Evolutionary conservation across 2,888 invertebrate species (phyloP).

Genomic region (Calliscelio sp.): DNA sequence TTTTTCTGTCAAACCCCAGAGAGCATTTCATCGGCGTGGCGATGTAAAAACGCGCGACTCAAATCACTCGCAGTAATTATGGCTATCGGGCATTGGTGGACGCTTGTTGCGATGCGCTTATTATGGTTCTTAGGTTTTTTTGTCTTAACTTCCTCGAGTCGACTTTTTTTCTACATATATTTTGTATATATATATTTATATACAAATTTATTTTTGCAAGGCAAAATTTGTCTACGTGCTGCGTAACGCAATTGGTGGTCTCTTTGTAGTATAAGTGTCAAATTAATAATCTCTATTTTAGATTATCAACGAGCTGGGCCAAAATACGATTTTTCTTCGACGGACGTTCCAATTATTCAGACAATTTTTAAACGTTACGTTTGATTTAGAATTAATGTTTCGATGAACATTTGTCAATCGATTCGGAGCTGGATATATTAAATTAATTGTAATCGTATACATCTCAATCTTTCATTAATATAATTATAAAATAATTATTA

Average conservation of each 20-base stretch:
- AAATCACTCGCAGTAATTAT: conserved; percentile 71
- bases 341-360: too few species aligned
- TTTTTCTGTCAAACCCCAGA: conserved; percentile 58
- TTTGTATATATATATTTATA: conserved; percentile 58
- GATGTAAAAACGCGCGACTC: conserved; percentile 66
- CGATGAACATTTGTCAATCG: conserved; percentile 27
- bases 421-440: not conserved
- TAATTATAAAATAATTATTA: too few species aligned
- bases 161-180: conserved; percentile 43
- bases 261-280: conserved; percentile 61
- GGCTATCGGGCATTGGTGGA: conserved; percentile 58
- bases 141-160: conserved; percentile 43
- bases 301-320: conserved; percentile 45
- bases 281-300: conserved; percentile 59
- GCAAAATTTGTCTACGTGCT: conserved; percentile 40
- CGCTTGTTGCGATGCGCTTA: conserved; percentile 48
- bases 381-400: conserved; percentile 39
- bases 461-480: too few species aligned
- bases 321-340: conserved; percentile 35
- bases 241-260: conserved; percentile 48
- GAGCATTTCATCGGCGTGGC: conserved; percentile 61
- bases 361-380: too few species aligned
- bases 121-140: too few species aligned
- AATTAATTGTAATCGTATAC: too few species aligned
- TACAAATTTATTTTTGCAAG: conserved; percentile 63